Conservation (phyloP, 2,888 invertebrate genomes). For the Drosophila suboccidentalis region DNA sequence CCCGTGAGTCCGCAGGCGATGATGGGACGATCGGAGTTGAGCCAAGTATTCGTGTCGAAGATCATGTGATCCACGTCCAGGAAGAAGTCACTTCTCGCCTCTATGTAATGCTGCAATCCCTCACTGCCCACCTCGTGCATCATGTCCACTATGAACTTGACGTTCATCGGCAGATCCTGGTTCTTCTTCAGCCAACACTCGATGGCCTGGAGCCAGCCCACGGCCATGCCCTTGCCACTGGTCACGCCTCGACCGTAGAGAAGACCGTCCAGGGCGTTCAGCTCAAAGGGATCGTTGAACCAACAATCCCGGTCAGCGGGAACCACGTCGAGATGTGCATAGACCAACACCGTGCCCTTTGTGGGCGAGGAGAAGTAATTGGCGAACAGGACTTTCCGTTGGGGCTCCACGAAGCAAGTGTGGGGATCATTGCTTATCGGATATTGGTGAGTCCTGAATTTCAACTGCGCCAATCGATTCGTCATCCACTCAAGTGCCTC, state of each 20-base stretch:
- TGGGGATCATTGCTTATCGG: not conserved
- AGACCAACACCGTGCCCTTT: slow-evolving; percentile 54
- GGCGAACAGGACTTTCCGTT: slow-evolving; percentile 50
- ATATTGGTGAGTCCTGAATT: slow-evolving; percentile 30
- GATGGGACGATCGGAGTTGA: slow-evolving; percentile 36
- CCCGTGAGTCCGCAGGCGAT: slow-evolving; percentile 50
- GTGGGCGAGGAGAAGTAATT: slow-evolving; percentile 57
- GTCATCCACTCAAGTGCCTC: slow-evolving; percentile 42
- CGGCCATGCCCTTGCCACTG: slow-evolving; percentile 57
- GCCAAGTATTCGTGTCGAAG: slow-evolving; percentile 50
- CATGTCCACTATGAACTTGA: slow-evolving; percentile 56
- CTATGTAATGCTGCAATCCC: slow-evolving; percentile 35
- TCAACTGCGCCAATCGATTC: slow-evolving; percentile 27
- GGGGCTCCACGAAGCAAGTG: slow-evolving; percentile 22
- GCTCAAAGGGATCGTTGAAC: slow-evolving; percentile 47
- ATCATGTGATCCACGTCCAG: slow-evolving; percentile 49
- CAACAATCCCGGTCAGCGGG: slow-evolving; percentile 38
- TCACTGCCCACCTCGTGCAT: slow-evolving; percentile 55
- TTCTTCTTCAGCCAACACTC: slow-evolving; percentile 39
- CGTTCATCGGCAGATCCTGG: slow-evolving; percentile 53
- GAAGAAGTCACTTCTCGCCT: slow-evolving; percentile 28
- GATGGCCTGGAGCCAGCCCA: slow-evolving; percentile 60
- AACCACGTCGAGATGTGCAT: slow-evolving; percentile 53
- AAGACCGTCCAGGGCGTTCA: slow-evolving; percentile 15
- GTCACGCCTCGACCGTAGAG: slow-evolving; percentile 57